Base-by-base conservation (phyloP, 2,888 invertebrate species). In the Mythimna pallens region DNA sequence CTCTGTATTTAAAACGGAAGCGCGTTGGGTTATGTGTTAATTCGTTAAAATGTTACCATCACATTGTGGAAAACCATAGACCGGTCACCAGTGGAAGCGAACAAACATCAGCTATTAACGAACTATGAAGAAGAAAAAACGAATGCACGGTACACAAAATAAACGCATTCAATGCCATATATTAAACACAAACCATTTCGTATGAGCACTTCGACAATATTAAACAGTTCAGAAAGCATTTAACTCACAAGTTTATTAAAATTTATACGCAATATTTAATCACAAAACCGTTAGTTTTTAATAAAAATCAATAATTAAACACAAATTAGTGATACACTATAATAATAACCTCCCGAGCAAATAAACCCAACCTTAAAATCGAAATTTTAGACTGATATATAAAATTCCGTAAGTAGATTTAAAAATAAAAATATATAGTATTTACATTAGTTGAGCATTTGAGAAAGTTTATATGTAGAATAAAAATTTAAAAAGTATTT, bases 401-500 rank as follows among this genome's bases (percentile, higher is more conserved):
- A 94, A 94, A 94, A 94, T 93, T 93, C 94, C 94, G 93, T 94
- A 93, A 92, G 90, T 87, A 86, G 86, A 70, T 61, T 80, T 74
- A 84, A 78, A 88, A 89, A 90, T 89, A 65, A 76, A 90, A 93
- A 89, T 89, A 94, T 92, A 95, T 94, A 91, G 94, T 96, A 96
- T 96, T 96, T 96, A 96, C 96, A 96, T 96, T 96, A 96, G 96
- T 96, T 96, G 96, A 96, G 83, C 88, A 94, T 96, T 96, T 96
- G 94, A 95, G 94, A 96, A 95, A 96, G 94, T 96, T 96, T 96
- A 96, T 96, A 86, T 95, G 74, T 85, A 85, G 78, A 78, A 68
- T 73, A 64, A 80, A 81, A 87, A 86, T 75, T 72, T 73, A 82
- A 84, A 84, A 88, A 75, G 66, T 88, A 89, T 89, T 89, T 89